Conservation (phyloP, 2,888 invertebrate genomes). For the Eupithecia centaureata region DNA sequence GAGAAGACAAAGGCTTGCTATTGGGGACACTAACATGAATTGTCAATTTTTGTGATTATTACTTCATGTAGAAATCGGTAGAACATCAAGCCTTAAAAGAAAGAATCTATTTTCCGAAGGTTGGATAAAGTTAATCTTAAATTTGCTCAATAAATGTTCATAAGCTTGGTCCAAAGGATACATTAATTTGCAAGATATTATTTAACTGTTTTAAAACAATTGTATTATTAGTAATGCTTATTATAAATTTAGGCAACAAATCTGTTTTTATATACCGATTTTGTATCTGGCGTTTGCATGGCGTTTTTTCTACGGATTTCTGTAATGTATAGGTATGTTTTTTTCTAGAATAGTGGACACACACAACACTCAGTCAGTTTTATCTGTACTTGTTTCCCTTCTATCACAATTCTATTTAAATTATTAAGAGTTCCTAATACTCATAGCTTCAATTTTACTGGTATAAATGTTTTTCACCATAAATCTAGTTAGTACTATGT, state of each 20-base stretch:
- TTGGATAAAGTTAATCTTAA: not conserved
- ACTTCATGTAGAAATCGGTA: not conserved
- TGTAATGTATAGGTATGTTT: not conserved
- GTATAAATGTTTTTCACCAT: slow-evolving; percentile 13
- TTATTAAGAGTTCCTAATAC: slow-evolving; percentile 16
- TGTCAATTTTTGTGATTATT: not conserved
- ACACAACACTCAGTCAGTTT: slow-evolving; percentile 37
- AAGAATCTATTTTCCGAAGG: not conserved
- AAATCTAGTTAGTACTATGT: slow-evolving; percentile 16
- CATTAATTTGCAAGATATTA: not conserved
- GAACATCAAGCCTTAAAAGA: not conserved
- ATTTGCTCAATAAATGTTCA: slow-evolving; percentile 4
- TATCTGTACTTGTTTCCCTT: slow-evolving; percentile 22
- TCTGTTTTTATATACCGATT: not conserved
- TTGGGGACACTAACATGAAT: not conserved
- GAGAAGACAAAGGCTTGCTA: not conserved
- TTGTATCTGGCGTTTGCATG: not conserved
- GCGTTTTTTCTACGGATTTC: not conserved
- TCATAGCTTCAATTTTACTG: slow-evolving; percentile 22
- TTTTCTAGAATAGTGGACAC: slow-evolving; percentile 1
- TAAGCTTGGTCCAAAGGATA: slow-evolving; percentile 1
- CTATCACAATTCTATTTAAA: slow-evolving; percentile 19
- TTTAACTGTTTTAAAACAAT: not conserved
- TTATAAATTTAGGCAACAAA: not conserved
- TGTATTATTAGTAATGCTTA: not conserved